Evolutionary conservation across 2,113 vertebrate species (phyloP).

Genomic region (Tetrax tetrax): DNA sequence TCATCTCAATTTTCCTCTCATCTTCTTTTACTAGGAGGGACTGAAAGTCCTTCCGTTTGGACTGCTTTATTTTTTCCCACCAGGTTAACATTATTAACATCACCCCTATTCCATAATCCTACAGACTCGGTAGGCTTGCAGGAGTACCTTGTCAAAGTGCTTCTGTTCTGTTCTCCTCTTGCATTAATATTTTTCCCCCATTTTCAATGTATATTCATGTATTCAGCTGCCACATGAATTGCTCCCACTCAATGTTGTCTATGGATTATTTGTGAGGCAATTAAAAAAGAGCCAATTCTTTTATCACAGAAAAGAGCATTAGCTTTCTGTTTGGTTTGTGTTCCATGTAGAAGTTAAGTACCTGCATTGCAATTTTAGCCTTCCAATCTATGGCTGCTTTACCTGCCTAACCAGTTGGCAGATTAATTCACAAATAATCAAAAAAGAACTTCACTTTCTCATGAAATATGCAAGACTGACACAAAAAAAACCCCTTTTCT

Average conservation of each 20-base stretch:
- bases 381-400: slow-evolving; percentile 23
- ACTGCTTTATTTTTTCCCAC: background rate
- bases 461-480: slow-evolving; percentile 26
- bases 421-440: slow-evolving; percentile 40
- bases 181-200: background rate
- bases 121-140: background rate
- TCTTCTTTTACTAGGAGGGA: background rate
- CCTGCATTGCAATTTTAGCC: background rate
- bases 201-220: background rate
- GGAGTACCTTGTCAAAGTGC: background rate
- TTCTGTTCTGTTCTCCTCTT: background rate
- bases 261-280: slow-evolving; percentile 55
- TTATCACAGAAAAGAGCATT: background rate
- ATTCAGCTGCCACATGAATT: slow-evolving; percentile 1
- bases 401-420: slow-evolving; percentile 32
- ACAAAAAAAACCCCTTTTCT: background rate
- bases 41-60: background rate
- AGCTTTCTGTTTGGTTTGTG: slow-evolving; percentile 41
- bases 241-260: slow-evolving; percentile 34
- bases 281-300: slow-evolving; percentile 43
- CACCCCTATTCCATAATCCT: background rate
- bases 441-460: background rate
- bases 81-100: background rate
- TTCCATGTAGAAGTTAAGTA: slow-evolving; percentile 14
- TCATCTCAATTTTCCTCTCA: background rate